Base-by-base conservation (phyloP, 2,797 vertebrate genomes). In the Adrianichthys oophorus region DNA sequence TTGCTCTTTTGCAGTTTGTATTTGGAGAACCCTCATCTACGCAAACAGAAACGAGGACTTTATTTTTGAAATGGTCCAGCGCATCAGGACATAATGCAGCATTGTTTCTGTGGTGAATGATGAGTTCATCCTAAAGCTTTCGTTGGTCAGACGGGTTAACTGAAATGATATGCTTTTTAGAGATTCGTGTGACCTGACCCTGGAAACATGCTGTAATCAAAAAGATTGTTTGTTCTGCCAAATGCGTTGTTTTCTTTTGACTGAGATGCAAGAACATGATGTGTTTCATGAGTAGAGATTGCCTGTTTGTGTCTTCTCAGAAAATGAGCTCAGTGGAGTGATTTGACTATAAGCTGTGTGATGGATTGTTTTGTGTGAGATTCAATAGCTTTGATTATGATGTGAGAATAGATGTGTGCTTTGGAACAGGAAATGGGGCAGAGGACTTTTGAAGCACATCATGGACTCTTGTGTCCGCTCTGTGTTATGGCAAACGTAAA, bases 331-430 rank as follows among this genome's bases (percentile, higher is more conserved):
- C 10, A 8, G 49, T 16, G 37, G 8, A 51, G n/a, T 41, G 49
- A 52, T 18, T 56, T 74, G 57, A 84, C 78, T 78, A 75, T 40
- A 32, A 62, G 60, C 62, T 56, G 52, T 71, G 61, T 24, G 48
- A n/a, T 60, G 52, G 41, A 6, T 32, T 71, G 52, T 62, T 59
- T 72, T 85, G 57, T 85, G 50, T 51, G 41, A 12, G 53, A 76
- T 48, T 86, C 70, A 83, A 71, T 72, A 59, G 72, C 56, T 78
- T 66, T 83, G 75, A 84, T 84, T 74, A 66, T 74, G 73, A 79
- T 80, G 59, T 56, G 69, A 52, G 61, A 59, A 65, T 59, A 40
- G 4, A 24, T 17, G 24, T 6, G 17, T 42, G 32, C 26, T 67
- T 79, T 32, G 32, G 8, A 12, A 12, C 8, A 32, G 32, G 32